Percentiles rank a stretch among this genome's conserved stretches.
phyloP scores from a whole-genome alignment of 2,113 vertebrate genomes.

The Hippocampus zosterae region DNA sequence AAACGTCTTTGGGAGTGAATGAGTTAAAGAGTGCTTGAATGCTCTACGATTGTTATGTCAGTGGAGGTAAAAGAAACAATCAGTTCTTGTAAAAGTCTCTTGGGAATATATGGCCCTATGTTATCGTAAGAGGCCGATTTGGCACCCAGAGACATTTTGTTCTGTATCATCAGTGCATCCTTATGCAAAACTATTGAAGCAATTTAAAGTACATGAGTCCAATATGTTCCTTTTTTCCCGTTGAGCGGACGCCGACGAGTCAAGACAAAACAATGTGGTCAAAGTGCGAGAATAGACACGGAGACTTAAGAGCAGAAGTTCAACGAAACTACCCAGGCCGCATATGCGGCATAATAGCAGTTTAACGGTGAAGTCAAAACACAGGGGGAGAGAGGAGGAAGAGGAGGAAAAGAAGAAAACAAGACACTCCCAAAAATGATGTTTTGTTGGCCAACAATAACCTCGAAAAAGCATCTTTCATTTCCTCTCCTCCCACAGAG shows the following conservation, averaged over 20 bases:
- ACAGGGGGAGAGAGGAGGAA: not conserved
- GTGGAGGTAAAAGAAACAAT: too few species aligned
- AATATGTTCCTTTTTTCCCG: too few species aligned
- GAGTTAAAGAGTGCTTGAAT: too few species aligned
- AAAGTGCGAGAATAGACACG: slow-evolving; percentile 8
- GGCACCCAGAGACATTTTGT: too few species aligned
- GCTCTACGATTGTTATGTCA: too few species aligned
- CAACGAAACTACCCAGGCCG: slow-evolving; percentile 10
- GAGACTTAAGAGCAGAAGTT: slow-evolving; percentile 16
- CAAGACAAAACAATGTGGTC: not conserved
- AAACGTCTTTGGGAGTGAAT: too few species aligned
- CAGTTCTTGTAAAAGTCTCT: too few species aligned
- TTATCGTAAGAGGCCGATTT: too few species aligned
- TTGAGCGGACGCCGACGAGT: not conserved
- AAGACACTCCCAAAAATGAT: slow-evolving; percentile 25
- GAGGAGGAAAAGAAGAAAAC: not conserved
- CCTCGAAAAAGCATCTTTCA: slow-evolving; percentile 32
- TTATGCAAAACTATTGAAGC: not conserved
- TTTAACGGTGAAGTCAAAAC: slow-evolving; percentile 16
- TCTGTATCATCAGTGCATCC: not conserved
- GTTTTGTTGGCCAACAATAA: slow-evolving; percentile 23
- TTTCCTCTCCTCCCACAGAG: slow-evolving; percentile 40
- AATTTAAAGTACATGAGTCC: too few species aligned
- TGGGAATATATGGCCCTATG: too few species aligned
- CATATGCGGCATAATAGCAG: slow-evolving; percentile 16